A percentile compares a stretch with the other conserved stretches of the same genome.
These are phyloP conservation scores for Epinotia brunnichana DNA, from an alignment of 2,888 invertebrate species.

Conservation along the genomic window DNA sequence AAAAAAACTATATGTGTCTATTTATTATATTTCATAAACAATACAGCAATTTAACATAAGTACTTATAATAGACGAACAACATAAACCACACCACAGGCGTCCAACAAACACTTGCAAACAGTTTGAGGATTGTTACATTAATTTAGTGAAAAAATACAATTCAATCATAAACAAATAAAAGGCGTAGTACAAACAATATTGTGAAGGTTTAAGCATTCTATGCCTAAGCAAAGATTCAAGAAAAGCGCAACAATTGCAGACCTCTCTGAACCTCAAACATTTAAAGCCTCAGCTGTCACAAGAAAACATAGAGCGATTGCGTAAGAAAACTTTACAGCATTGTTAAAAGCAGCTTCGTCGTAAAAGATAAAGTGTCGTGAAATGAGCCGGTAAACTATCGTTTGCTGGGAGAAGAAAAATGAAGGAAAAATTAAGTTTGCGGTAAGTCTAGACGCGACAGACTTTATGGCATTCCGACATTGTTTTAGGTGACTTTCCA, in stretches of 20 bases:
- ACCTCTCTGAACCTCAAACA: background rate
- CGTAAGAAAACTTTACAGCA: slow-evolving; percentile 19
- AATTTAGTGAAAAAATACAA: too few species aligned
- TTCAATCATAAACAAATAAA: too few species aligned
- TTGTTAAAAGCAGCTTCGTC: slow-evolving; percentile 18
- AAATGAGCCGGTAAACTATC: slow-evolving; percentile 29
- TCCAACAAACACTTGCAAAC: too few species aligned
- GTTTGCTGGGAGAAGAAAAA: slow-evolving; percentile 19
- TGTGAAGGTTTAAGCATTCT: too few species aligned
- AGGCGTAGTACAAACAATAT: too few species aligned
- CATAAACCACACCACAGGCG: too few species aligned
- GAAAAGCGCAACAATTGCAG: background rate
- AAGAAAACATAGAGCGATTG: slow-evolving; percentile 8
- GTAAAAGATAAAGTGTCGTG: slow-evolving; percentile 33
- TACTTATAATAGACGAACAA: too few species aligned
- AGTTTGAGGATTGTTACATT: too few species aligned
- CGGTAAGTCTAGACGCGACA: slow-evolving; percentile 19
- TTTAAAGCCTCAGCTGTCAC: background rate
- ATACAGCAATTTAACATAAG: too few species aligned
- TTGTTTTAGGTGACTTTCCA: slow-evolving; percentile 2
- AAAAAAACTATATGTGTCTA: too few species aligned
- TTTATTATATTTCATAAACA: too few species aligned
- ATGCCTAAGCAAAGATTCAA: too few species aligned
- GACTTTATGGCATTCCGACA: slow-evolving; percentile 11
- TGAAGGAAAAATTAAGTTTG: slow-evolving; percentile 29